Conservation (phyloP, 2,888 invertebrate species). For the Strigamia maritima region DNA sequence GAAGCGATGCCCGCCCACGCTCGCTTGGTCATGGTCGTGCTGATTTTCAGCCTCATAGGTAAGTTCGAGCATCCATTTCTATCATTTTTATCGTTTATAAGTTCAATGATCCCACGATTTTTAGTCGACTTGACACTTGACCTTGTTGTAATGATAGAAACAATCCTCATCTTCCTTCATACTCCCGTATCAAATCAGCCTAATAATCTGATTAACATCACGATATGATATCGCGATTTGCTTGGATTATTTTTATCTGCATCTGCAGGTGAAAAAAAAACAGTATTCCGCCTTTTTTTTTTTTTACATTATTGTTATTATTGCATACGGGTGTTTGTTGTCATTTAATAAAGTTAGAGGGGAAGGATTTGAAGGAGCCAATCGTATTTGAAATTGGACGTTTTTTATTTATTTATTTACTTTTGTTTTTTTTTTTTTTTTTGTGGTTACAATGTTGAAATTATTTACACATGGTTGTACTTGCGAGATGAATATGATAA, state of each 20-base stretch:
- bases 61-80: constrained; percentile 20
- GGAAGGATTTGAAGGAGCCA: no score
- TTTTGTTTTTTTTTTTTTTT: background rate
- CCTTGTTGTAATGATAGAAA: no score
- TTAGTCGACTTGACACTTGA: constrained; percentile 26
- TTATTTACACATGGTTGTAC: constrained; percentile 1
- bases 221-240: no score
- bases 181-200: background rate
- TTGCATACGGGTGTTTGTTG: no score
- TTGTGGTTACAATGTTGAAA: background rate
- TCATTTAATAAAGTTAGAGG: no score
- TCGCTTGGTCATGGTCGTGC: constrained; percentile 22
- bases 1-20: constrained; percentile 24
- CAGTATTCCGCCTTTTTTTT: no score
- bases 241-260: no score
- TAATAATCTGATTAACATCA: no score
- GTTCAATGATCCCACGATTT: constrained; percentile 15
- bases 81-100: background rate
- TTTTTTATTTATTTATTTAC: background rate
- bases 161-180: background rate
- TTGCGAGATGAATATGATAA: background rate
- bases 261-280: no score
- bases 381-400: no score
- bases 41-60: constrained; percentile 30
- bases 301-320: no score